Evolutionary conservation across 2,797 vertebrate genomes (phyloP).

Genomic region (Tragopan temminckii): DNA sequence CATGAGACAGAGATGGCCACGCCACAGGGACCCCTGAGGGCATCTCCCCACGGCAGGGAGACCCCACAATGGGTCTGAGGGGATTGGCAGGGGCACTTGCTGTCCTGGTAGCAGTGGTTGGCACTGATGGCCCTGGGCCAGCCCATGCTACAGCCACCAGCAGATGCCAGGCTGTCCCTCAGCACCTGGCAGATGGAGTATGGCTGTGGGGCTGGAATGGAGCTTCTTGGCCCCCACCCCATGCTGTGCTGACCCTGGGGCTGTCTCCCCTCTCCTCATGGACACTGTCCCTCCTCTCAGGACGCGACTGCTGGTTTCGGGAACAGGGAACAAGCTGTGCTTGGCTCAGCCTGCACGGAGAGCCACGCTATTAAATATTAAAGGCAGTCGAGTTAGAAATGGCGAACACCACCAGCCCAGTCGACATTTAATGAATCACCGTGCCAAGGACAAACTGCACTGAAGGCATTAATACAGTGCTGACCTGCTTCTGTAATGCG

Average conservation of each 20-base stretch:
- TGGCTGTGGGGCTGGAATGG: no score
- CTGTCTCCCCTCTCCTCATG: no score
- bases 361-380: conserved; percentile 28
- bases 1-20: no score
- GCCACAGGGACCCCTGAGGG: no score
- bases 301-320: rapidly evolving
- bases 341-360: rapidly evolving
- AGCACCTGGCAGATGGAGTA: no score
- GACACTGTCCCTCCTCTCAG: not conserved
- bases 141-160: no score
- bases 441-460: not conserved
- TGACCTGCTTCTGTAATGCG: conserved; percentile 53
- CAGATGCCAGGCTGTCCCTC: no score
- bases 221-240: no score
- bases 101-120: not conserved
- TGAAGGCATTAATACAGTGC: conserved; percentile 4
- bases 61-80: not conserved
- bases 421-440: conserved; percentile 36
- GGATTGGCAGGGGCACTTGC: no score
- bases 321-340: not conserved
- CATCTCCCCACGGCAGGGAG: no score
- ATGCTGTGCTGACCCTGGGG: no score
- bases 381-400: not conserved
- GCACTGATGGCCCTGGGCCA: not conserved
- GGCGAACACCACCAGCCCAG: not conserved